Evolutionary conservation across 2,113 vertebrate genomes (phyloP).

Genomic region (human): GRCh38 chr13:85000501-85001000

Average conservation of each 20-base stretch:
- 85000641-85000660: neutral
- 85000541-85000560: neutral
- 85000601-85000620: neutral
- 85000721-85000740: neutral
- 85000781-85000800: too few relatives aligned
- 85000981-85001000: too few relatives aligned
- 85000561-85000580: neutral
- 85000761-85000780: neutral
- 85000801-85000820: neutral
- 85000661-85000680: neutral
- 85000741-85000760: neutral
- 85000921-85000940: neutral
- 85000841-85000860: neutral
- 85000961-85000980: neutral
- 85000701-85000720: neutral
- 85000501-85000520: neutral
- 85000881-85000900: neutral
- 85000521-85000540: neutral
- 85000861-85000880: neutral
- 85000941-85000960: neutral
- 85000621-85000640: neutral
- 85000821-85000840: neutral
- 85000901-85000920: neutral
- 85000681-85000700: neutral
- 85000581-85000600: neutral